Percentiles rank a stretch among this genome's conserved stretches.
phyloP scores from a whole-genome alignment of 53 echinoderm and acorn worm species.

The Holothuria leucospilota region DNA sequence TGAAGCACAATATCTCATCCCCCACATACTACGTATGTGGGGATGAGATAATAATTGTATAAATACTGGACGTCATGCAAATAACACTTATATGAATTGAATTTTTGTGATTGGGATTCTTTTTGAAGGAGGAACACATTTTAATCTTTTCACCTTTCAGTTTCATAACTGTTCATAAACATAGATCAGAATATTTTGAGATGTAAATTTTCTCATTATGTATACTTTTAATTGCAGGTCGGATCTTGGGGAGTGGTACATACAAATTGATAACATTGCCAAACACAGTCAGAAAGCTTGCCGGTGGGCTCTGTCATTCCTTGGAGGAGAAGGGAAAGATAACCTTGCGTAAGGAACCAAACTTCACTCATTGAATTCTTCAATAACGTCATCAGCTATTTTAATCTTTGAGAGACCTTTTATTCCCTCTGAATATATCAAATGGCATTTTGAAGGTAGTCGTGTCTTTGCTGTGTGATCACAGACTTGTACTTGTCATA shows the following conservation, averaged over 20 bases:
- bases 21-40: too few species aligned
- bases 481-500: too few species aligned
- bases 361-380: neutral
- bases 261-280: slow-evolving; percentile 62
- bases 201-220: neutral
- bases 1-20: too few species aligned
- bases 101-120: too few species aligned
- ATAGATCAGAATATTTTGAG: too few species aligned
- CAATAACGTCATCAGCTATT: neutral
- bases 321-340: slow-evolving; percentile 72
- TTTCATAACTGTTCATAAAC: too few species aligned
- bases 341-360: slow-evolving; percentile 77
- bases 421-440: neutral
- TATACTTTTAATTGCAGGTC: slow-evolving; percentile 43
- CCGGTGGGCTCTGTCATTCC: slow-evolving; percentile 67
- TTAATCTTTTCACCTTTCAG: too few species aligned
- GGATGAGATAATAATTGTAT: too few species aligned
- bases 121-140: too few species aligned
- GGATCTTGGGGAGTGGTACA: slow-evolving; percentile 81
- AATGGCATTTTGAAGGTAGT: neutral
- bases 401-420: neutral
- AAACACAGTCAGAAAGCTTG: slow-evolving; percentile 75
- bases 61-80: too few species aligned
- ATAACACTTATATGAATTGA: too few species aligned
- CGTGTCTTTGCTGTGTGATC: too few species aligned